These are phyloP conservation scores for Mongoloraphidia duomilia DNA, from an alignment of 2,888 invertebrate species.

Conservation along the genomic window DNA sequence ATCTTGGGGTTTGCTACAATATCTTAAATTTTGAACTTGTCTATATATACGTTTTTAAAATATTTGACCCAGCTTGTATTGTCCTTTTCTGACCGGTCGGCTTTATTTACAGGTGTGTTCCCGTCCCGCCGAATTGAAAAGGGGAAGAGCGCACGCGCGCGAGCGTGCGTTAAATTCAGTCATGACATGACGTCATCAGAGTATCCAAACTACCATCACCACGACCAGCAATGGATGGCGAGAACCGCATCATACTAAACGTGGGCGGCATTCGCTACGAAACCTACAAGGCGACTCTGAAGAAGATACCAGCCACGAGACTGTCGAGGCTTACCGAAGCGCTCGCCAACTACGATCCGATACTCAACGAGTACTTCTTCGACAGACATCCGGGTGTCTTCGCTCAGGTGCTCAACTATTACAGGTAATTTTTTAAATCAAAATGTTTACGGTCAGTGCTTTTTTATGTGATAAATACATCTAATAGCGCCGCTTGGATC, in stretches of 20 bases:
- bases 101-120: too few relatives aligned
- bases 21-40: too few relatives aligned
- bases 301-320: slow-evolving; percentile 80
- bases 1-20: too few relatives aligned
- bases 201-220: background rate
- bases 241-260: slow-evolving; percentile 86
- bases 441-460: too few relatives aligned
- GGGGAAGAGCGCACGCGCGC: slow-evolving; percentile 19
- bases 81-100: too few relatives aligned
- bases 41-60: too few relatives aligned
- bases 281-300: slow-evolving; percentile 67
- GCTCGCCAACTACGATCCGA: slow-evolving; percentile 77
- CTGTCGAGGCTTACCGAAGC: slow-evolving; percentile 72
- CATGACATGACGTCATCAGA: too few relatives aligned
- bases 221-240: slow-evolving; percentile 55
- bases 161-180: too few relatives aligned
- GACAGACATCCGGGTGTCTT: slow-evolving; percentile 82
- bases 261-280: slow-evolving; percentile 77
- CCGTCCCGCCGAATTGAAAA: slow-evolving; percentile 23
- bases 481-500: too few relatives aligned
- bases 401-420: slow-evolving; percentile 78
- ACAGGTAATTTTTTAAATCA: slow-evolving; percentile 38
- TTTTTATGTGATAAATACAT: too few relatives aligned
- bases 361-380: slow-evolving; percentile 78
- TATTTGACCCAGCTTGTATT: too few relatives aligned